A percentile compares a stretch with the other conserved stretches of the same genome.
These are phyloP conservation scores for Chondrilla cf. caribensis DNA, from an alignment of 37 sponge, comb jelly and placozoan genomes.

Conservation along the genomic window DNA sequence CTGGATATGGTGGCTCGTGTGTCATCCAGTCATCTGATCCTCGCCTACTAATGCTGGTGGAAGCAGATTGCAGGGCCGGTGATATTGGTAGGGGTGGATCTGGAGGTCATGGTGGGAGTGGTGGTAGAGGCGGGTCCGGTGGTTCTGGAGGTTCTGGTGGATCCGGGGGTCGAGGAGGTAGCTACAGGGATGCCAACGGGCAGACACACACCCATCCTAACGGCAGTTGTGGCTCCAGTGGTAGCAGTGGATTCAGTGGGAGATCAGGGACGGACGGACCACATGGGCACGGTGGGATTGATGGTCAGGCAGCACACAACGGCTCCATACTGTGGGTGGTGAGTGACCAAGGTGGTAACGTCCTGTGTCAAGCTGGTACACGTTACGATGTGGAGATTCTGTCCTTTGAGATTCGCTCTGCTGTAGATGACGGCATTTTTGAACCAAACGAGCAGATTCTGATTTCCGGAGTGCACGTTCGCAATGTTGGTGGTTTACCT, in stretches of 20 bases:
- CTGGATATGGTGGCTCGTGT: slow-evolving; percentile 56
- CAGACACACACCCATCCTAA: slow-evolving; percentile 14
- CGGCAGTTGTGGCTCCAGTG: slow-evolving; percentile 30
- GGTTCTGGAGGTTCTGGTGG: slow-evolving; percentile 65
- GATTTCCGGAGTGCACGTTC: slow-evolving; percentile 37
- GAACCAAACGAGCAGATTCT: slow-evolving; percentile 77
- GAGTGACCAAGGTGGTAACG: slow-evolving; percentile 32
- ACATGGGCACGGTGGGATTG: slow-evolving; percentile 26
- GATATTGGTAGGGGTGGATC: slow-evolving; percentile 33
- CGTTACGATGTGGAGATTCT: slow-evolving; percentile 63
- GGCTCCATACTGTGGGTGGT: slow-evolving; percentile 69
- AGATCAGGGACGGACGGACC: slow-evolving; percentile 36
- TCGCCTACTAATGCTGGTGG: slow-evolving; percentile 53
- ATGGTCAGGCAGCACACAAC: slow-evolving; percentile 45
- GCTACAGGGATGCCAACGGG: slow-evolving; percentile 31
- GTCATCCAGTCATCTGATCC: slow-evolving; percentile 55
- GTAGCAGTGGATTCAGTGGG: slow-evolving; percentile 34
- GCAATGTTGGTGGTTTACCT: slow-evolving; percentile 66
- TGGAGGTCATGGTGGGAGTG: slow-evolving; percentile 56
- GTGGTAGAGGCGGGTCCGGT: slow-evolving; percentile 61
- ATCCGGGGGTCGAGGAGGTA: slow-evolving; percentile 10
- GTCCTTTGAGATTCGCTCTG: slow-evolving; percentile 39
- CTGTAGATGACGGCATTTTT: slow-evolving; percentile 82
- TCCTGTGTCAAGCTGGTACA: slow-evolving; percentile 51
- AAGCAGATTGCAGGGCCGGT: slow-evolving; percentile 63